Conservation (phyloP, 2,113 vertebrate genomes). For the Romanogobio albipinnatus region DNA sequence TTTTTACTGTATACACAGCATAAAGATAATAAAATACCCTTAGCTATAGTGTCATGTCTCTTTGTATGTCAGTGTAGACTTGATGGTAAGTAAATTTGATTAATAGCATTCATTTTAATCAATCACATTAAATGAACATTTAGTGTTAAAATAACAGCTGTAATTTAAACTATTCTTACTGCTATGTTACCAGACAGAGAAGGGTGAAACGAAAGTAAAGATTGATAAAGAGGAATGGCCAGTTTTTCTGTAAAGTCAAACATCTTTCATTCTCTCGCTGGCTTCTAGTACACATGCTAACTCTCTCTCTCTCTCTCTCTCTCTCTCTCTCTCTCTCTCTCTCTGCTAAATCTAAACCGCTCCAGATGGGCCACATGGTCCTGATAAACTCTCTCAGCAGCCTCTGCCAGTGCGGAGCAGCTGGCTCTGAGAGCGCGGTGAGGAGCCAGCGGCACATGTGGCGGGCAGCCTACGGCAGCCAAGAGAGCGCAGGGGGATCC, state of each 20-base stretch:
- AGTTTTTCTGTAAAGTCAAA: not conserved
- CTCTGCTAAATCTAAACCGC: slow-evolving; percentile 65
- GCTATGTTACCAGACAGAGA: not conserved
- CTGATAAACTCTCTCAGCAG: slow-evolving; percentile 70
- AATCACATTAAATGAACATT: not conserved
- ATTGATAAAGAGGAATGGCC: not conserved
- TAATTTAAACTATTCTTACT: not conserved
- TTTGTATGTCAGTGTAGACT: no score
- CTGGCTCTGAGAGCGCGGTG: slow-evolving; percentile 55
- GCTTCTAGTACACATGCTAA: slow-evolving; percentile 3
- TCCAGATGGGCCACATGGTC: slow-evolving; percentile 79
- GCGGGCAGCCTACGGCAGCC: slow-evolving; percentile 4
- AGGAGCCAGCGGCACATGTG: slow-evolving; percentile 46
- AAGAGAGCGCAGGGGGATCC: not conserved
- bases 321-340: not conserved
- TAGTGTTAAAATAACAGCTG: not conserved
- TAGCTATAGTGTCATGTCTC: no score
- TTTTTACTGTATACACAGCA: not conserved
- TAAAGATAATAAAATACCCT: not conserved
- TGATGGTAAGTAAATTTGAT: not conserved
- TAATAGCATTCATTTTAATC: not conserved
- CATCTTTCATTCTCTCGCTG: slow-evolving; percentile 6
- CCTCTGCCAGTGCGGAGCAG: slow-evolving; percentile 58
- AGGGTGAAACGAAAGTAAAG: not conserved
- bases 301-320: not conserved